These are phyloP conservation scores for Harlomillsia oculata DNA, from an alignment of 1,140 invertebrate species.

Conservation along the genomic window DNA sequence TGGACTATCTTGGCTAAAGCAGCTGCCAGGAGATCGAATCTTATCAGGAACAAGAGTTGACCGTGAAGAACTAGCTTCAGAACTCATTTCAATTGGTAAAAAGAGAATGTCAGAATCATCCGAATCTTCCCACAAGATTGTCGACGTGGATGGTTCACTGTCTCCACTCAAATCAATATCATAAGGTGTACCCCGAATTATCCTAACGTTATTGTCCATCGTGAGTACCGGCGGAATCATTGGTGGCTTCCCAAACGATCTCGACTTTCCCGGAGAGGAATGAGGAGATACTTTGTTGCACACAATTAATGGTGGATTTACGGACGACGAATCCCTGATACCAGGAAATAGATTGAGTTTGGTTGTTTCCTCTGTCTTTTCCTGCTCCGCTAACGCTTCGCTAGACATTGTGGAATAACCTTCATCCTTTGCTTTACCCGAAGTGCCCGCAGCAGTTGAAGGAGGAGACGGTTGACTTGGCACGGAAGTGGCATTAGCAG, in stretches of 20 bases:
- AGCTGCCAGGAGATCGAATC: neutral
- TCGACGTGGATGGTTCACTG: conserved; percentile 24
- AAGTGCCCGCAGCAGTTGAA: neutral
- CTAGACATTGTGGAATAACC: conserved; percentile 34
- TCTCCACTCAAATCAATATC: conserved; percentile 7
- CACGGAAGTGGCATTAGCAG: neutral
- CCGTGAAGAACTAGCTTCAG: conserved; percentile 14
- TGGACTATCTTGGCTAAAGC: too few species aligned
- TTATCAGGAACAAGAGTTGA: conserved; percentile 22
- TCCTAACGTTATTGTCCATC: conserved; percentile 9
- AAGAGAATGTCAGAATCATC: conserved; percentile 35
- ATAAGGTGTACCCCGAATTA: conserved; percentile 22
- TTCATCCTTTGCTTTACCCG: conserved; percentile 28
- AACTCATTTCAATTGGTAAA: conserved; percentile 31
- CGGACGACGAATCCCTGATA: too few species aligned
- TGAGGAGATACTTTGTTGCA: too few species aligned
- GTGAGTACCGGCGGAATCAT: neutral
- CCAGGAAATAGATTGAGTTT: too few species aligned
- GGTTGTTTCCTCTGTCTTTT: conserved; percentile 8
- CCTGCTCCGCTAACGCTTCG: conserved; percentile 31
- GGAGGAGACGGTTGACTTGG: conserved; percentile 7
- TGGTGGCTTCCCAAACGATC: too few species aligned
- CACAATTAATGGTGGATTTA: too few species aligned
- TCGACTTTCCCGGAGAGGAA: neutral
- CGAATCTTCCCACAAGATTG: conserved; percentile 35